These are phyloP conservation scores for Achatina immaculata DNA, from an alignment of 1,140 invertebrate species.

Conservation along the genomic window DNA sequence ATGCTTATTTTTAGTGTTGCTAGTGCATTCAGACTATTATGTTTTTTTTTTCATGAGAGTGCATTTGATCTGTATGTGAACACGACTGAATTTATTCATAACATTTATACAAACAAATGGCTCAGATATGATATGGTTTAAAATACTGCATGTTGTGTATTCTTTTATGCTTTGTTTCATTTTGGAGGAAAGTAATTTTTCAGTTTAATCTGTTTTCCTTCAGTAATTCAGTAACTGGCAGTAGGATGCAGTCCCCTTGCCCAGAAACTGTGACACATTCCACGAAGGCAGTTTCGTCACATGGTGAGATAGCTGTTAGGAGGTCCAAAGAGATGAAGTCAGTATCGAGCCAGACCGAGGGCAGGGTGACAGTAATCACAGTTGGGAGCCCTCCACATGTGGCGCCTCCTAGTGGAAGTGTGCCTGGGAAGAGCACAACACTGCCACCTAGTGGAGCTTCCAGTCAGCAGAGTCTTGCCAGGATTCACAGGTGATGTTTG, in stretches of 20 bases:
- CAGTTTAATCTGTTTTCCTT: too few relatives aligned
- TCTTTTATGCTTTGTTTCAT: too few relatives aligned
- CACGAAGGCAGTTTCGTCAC: neutral
- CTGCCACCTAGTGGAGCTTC: conserved; percentile 51
- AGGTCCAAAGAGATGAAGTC: conserved; percentile 57
- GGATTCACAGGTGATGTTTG: conserved; percentile 48
- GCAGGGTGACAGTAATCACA: conserved; percentile 67
- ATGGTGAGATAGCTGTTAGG: neutral
- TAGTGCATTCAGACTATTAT: too few relatives aligned
- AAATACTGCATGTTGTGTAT: too few relatives aligned
- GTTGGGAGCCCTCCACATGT: conserved; percentile 64
- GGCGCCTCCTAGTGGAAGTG: conserved; percentile 56
- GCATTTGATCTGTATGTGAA: too few relatives aligned
- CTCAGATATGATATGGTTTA: too few relatives aligned
- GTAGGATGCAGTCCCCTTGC: neutral
- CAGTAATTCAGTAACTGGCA: neutral
- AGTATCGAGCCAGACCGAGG: conserved; percentile 68
- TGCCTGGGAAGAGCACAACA: conserved; percentile 52
- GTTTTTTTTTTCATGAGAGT: too few relatives aligned
- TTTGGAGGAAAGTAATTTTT: too few relatives aligned
- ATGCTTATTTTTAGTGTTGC: too few relatives aligned
- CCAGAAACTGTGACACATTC: neutral
- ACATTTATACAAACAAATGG: too few relatives aligned
- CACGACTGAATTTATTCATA: too few relatives aligned
- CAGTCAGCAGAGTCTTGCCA: conserved; percentile 60